Percentiles rank a stretch among this genome's conserved stretches.
These are phyloP conservation scores for Heliconius charithonia DNA, from an alignment of 2,888 invertebrate genomes.

Conservation along the genomic window DNA sequence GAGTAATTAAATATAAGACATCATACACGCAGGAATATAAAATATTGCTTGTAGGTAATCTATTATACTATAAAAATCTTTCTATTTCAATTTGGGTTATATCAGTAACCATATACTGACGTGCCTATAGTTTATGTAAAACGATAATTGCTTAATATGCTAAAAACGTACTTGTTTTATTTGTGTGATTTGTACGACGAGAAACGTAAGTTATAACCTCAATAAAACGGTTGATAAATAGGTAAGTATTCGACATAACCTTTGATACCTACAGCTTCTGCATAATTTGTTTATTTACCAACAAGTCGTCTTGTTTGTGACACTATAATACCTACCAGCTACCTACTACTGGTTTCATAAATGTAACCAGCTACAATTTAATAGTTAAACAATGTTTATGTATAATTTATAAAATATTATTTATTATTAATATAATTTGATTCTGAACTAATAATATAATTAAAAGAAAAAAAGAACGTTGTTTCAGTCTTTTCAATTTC, in stretches of 20 bases:
- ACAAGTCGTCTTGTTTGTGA: constrained; percentile 32
- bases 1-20: neutral
- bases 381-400: neutral
- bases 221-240: constrained; percentile 30
- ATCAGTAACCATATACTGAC: neutral
- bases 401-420: neutral
- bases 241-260: constrained; percentile 29
- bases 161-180: constrained; percentile 20
- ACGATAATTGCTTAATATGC: constrained; percentile 9
- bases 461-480: neutral
- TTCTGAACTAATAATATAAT: neutral
- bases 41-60: neutral
- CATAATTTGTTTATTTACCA: constrained; percentile 43
- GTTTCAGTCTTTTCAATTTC: neutral
- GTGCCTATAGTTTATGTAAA: constrained; percentile 6
- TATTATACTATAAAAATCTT: neutral
- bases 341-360: constrained; percentile 21
- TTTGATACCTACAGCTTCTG: constrained; percentile 36
- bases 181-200: constrained; percentile 20
- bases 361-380: neutral
- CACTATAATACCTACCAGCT: constrained; percentile 2
- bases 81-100: neutral
- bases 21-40: neutral
- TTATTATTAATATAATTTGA: neutral
- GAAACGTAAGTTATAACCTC: constrained; percentile 29